These are phyloP conservation scores for Carettochelys insculpta DNA, from an alignment of 2,113 vertebrate genomes.

Conservation along the genomic window DNA sequence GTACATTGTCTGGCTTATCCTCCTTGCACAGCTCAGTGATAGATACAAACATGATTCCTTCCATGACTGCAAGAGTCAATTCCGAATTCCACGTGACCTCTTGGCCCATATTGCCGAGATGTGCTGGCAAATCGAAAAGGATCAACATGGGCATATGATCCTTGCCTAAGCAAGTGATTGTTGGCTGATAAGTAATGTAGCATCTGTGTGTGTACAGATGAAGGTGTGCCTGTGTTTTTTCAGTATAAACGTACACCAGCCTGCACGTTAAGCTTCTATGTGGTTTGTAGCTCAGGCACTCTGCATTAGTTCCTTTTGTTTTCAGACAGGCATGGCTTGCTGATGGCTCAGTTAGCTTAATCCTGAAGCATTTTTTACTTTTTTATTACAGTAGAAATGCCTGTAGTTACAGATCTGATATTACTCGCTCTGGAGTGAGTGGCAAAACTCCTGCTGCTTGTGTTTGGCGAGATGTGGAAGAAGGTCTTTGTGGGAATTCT, in stretches of 20 bases:
- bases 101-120: not conserved
- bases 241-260: not conserved
- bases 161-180: not conserved
- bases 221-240: not conserved
- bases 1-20: no score
- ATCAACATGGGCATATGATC: not conserved
- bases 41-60: constrained; percentile 23
- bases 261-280: rapidly evolving
- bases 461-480: not conserved
- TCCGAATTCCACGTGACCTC: not conserved
- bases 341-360: not conserved
- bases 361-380: not conserved
- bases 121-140: not conserved
- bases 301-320: not conserved
- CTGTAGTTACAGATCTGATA: not conserved
- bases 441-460: rapidly evolving
- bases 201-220: not conserved
- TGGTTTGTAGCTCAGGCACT: not conserved
- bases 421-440: not conserved
- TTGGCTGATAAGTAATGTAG: no score
- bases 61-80: not conserved
- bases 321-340: not conserved
- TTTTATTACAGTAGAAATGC: not conserved
- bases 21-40: no score
- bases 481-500: not conserved